Base-by-base conservation (phyloP, 1,140 invertebrate genomes). In the Laupala kohalensis region DNA sequence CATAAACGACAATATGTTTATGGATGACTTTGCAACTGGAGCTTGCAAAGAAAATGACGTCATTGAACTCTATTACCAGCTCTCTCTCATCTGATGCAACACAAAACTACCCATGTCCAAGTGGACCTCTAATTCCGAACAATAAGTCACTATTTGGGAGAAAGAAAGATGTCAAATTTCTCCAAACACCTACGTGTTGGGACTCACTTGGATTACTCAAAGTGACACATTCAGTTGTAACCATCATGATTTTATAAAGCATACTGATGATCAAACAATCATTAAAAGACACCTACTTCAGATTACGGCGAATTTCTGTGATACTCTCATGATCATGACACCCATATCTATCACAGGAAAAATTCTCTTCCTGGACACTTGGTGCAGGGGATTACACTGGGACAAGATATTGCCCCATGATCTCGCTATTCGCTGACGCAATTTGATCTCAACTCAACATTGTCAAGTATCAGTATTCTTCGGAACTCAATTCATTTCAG, bases 331-430 rank as follows among this genome's bases (percentile, higher is more conserved):
- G 13, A 13, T 68, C 3, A 6, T 68, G 6, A 25, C 29, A 30
- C 67, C 67, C 9, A 25, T 25, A 68, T 68, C 67, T n/a, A 68
- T 68, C 4, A 68, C 25, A 6, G 29, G 26, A 68, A 68, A 68
- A 68, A 9, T 68, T 13, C 67, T 68, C 23, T 68, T 68, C 23
- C 67, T 27, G 29, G 67, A 68, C 5, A 68, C 67, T 23, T 68
- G 67, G 67, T 68, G 67, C 29, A 68, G 67, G 29, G 67, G 67
- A 28, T 6, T 68, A 28, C 25, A 23, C 25, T 68, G 67, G 67
- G 29, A 68, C 29, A 27, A 19, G 23, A 12, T 27, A 6, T 30
- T 68, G 27, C 67, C 67, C 6, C 29, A 68, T 26, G 67, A 28
- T 3, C 4, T 68, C 9, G 67, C 25, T 27, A 13, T n/a, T 6